A percentile compares a stretch with the other conserved stretches of the same genome.
Evolutionary conservation across 1,140 invertebrate genomes (phyloP).

Genomic region (Drosophila sturtevanti): DNA sequence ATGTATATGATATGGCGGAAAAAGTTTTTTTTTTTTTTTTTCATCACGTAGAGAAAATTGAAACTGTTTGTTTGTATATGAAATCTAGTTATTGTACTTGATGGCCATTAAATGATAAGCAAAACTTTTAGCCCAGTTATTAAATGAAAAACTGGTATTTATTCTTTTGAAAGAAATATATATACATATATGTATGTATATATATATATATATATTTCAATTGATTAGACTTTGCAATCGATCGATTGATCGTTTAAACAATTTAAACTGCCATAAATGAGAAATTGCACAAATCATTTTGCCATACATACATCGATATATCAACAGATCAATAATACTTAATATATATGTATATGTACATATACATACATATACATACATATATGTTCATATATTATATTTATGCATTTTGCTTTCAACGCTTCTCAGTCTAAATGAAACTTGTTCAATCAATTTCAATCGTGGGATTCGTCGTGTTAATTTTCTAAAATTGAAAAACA

Average conservation of each 20-base stretch:
- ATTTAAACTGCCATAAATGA: not conserved
- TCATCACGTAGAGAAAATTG: not conserved
- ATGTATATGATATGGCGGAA: constrained; percentile 4
- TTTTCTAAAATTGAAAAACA: constrained; percentile 59
- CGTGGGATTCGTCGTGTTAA: constrained; percentile 31
- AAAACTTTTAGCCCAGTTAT: not conserved
- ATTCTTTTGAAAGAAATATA: too few species aligned
- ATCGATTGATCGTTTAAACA: not conserved
- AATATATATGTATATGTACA: not conserved
- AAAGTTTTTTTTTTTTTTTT: too few species aligned
- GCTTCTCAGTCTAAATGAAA: not conserved
- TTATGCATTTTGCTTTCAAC: constrained; percentile 9
- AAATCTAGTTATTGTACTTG: not conserved
- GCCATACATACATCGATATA: not conserved
- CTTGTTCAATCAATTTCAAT: constrained; percentile 65
- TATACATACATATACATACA: not conserved
- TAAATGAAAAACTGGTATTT: not conserved
- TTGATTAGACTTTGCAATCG: not conserved
- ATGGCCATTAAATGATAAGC: not conserved
- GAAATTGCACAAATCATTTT: too few species aligned
- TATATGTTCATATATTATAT: not conserved
- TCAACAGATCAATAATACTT: not conserved
- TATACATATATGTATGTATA: too few species aligned
- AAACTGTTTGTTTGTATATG: not conserved
- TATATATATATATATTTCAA: too few species aligned